phyloP scores from a whole-genome alignment of 2,113 vertebrate genomes.

The human (Homo sapiens) region GRCh38 chr3:32482001-32482500 shows the following conservation, averaged over 20 bases:
- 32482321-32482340: slow-evolving; percentile 90
- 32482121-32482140: neutral
- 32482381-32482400: slow-evolving; percentile 90
- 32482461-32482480: slow-evolving; percentile 90
- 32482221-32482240: slow-evolving; percentile 84
- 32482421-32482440: slow-evolving; percentile 91
- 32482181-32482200: neutral
- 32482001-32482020: neutral
- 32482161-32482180: neutral
- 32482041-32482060: neutral
- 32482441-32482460: slow-evolving; percentile 89
- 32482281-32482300: slow-evolving; percentile 93
- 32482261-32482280: slow-evolving; percentile 90
- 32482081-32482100: neutral
- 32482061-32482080: neutral
- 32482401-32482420: slow-evolving; percentile 91
- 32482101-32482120: neutral
- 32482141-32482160: neutral
- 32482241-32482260: slow-evolving; percentile 90
- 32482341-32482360: slow-evolving; percentile 91
- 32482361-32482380: slow-evolving; percentile 91
- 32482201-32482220: neutral
- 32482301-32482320: slow-evolving; percentile 86
- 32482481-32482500: slow-evolving; percentile 90
- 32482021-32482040: neutral